phyloP scores from a whole-genome alignment of 2,888 invertebrate species.

The Euzetes globulus region DNA sequence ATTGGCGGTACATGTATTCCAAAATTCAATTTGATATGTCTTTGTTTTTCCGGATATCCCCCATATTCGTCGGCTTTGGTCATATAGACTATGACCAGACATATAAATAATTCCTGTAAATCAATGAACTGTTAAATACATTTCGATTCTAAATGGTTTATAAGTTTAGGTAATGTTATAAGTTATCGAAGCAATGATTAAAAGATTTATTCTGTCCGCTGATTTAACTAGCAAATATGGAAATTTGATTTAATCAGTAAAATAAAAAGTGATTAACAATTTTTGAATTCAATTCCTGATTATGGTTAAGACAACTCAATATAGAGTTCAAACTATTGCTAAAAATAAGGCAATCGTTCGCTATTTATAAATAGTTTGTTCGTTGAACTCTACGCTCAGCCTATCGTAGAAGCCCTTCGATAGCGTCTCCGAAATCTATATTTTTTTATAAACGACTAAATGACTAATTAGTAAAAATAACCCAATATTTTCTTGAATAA shows the following conservation, averaged over 20 bases:
- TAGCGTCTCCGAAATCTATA: not conserved
- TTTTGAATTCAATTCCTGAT: not conserved
- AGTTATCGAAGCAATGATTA: no score
- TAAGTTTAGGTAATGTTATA: no score
- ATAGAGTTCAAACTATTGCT: not conserved
- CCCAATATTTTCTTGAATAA: no score
- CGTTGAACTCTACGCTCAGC: slow-evolving; percentile 10
- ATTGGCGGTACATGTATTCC: slow-evolving; percentile 34
- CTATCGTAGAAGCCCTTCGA: not conserved
- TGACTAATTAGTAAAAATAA: not conserved
- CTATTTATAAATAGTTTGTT: slow-evolving; percentile 24
- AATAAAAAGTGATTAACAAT: not conserved
- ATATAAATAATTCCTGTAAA: not conserved
- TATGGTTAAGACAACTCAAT: slow-evolving; percentile 14
- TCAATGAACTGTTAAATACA: not conserved
- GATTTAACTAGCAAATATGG: no score
- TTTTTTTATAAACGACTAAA: not conserved
- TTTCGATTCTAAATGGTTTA: not conserved
- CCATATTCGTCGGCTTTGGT: slow-evolving; percentile 13
- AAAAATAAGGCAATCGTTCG: slow-evolving; percentile 1
- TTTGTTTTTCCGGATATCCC: slow-evolving; percentile 16
- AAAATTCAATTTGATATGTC: slow-evolving; percentile 25
- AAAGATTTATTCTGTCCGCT: no score
- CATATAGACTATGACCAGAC: not conserved
- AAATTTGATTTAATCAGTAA: not conserved